These are phyloP conservation scores for Channa argus DNA, from an alignment of 2,113 vertebrate genomes.

Conservation along the genomic window DNA sequence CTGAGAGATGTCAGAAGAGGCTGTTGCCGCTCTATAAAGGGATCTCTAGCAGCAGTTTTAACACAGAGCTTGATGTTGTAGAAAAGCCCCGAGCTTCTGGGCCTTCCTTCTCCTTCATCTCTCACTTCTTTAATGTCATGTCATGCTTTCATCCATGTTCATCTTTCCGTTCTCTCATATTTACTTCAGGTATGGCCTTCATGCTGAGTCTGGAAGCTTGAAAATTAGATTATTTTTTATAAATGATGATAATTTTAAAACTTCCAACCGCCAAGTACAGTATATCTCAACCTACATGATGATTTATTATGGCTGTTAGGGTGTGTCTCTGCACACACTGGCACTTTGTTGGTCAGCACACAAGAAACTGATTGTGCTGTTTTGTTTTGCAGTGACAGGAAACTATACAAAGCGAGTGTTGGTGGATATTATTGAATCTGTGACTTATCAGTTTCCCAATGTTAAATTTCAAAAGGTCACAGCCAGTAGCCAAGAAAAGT, in stretches of 20 bases:
- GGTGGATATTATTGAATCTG: no score
- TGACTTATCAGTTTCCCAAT: no score
- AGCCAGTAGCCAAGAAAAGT: background rate
- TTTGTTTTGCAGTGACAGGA: background rate
- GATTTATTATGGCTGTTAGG: background rate
- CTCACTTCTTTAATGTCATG: conserved; percentile 55
- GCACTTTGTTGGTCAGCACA: background rate
- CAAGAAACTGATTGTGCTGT: no score
- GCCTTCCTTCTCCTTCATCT: conserved; percentile 51
- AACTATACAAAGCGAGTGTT: background rate
- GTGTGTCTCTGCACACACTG: background rate
- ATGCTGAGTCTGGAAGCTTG: conserved; percentile 15
- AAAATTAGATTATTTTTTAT: background rate
- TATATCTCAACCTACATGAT: background rate
- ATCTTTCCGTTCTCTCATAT: conserved; percentile 28
- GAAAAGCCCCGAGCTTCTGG: conserved; percentile 26
- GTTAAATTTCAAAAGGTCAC: background rate
- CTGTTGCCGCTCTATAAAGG: conserved; percentile 22
- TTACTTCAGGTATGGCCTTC: conserved; percentile 31
- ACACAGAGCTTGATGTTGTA: conserved; percentile 25
- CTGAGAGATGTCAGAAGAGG: conserved; percentile 15
- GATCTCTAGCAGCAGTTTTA: conserved; percentile 46
- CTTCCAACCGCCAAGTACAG: conserved; percentile 8
- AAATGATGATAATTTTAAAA: conserved; percentile 2
- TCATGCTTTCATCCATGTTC: conserved; percentile 47